phyloP scores from a whole-genome alignment of 2,113 vertebrate species.

The Neogale vison region DNA sequence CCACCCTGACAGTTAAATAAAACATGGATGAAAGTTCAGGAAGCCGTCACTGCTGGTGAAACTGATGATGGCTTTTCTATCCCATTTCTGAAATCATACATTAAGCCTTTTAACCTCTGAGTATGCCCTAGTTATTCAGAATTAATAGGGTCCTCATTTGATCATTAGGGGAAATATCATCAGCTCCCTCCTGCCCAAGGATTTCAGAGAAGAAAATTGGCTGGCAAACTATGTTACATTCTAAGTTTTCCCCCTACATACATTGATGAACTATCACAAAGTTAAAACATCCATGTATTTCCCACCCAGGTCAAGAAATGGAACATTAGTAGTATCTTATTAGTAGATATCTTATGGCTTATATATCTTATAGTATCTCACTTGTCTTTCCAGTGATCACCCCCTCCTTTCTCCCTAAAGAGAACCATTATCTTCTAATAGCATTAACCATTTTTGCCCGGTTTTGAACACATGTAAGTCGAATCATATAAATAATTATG shows the following conservation, averaged over 20 bases:
- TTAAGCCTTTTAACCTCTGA: conserved; percentile 50
- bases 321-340: not conserved
- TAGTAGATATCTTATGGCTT: too few relatives aligned
- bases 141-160: conserved; percentile 46
- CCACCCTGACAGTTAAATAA: not conserved
- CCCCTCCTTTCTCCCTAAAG: not conserved
- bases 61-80: conserved; percentile 3
- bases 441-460: not conserved
- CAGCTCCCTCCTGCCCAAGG: not conserved
- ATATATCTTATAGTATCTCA: not conserved
- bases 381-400: not conserved
- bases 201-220: conserved; percentile 49
- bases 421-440: conserved; percentile 27
- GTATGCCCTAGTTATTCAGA: conserved; percentile 54
- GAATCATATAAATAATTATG: not conserved
- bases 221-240: not conserved
- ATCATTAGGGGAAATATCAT: conserved; percentile 50
- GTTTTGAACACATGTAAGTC: conserved; percentile 14
- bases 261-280: conserved; percentile 35
- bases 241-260: not conserved
- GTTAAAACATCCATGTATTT: not conserved
- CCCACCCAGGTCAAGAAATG: not conserved
- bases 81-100: conserved; percentile 45
- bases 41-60: not conserved
- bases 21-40: not conserved